Evolutionary conservation across 2,113 vertebrate genomes (phyloP).

Genomic region (Garra rufa): DNA sequence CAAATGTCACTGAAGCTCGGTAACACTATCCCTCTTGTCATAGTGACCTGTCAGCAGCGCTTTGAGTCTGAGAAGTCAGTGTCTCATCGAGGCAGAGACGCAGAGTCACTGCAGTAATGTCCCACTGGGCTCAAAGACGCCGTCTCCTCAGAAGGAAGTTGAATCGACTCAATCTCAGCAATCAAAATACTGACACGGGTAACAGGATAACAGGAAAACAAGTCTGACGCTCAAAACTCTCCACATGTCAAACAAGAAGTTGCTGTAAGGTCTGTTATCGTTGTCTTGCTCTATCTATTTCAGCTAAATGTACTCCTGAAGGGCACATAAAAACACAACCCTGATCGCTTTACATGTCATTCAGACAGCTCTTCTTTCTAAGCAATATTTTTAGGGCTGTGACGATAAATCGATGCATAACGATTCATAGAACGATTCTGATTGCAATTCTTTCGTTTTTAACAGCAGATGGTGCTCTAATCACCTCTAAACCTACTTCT

Average conservation of each 20-base stretch:
- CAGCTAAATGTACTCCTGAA: background rate
- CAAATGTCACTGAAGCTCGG: constrained; percentile 38
- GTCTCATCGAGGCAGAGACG: constrained; percentile 26
- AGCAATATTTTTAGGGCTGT: background rate
- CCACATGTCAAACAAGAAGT: constrained; percentile 3
- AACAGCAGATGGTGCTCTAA: no score
- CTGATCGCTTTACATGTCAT: background rate
- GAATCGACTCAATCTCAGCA: constrained; percentile 7
- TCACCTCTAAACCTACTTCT: no score
- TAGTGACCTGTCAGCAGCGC: constrained; percentile 39
- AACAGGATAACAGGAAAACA: background rate
- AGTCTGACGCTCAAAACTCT: constrained; percentile 1
- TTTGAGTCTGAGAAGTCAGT: constrained; percentile 28
- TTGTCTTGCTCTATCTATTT: background rate
- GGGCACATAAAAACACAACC: background rate
- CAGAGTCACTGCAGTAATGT: background rate
- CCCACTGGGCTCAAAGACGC: constrained; percentile 20
- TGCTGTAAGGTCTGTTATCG: background rate
- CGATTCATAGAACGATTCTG: no score
- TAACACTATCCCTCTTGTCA: constrained; percentile 51
- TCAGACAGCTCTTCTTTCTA: background rate
- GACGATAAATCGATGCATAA: no score
- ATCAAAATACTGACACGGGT: constrained; percentile 2
- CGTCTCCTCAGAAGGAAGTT: background rate
- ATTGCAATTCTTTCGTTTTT: no score